Conservation (phyloP, 1,140 invertebrate species). For the Hyposmocoma kahamanoa region DNA sequence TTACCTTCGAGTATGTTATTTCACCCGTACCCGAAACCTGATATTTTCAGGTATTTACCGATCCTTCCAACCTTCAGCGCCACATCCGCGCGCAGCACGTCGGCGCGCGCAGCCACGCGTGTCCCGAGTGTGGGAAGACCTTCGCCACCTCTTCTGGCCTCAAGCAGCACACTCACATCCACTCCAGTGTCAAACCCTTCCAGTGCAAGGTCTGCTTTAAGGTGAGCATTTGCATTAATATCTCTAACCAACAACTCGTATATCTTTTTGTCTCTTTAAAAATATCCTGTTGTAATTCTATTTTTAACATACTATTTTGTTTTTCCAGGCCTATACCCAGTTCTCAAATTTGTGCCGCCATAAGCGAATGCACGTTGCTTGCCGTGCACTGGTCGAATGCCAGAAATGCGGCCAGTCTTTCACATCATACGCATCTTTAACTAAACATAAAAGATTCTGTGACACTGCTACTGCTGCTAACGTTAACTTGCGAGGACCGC, state of each 20-base stretch:
- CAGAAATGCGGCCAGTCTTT: constrained; percentile 94
- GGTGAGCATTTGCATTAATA: too few relatives aligned
- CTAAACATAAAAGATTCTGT: constrained; percentile 90
- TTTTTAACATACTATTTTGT: constrained; percentile 24
- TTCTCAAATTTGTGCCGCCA: constrained; percentile 99
- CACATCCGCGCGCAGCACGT: constrained; percentile 96
- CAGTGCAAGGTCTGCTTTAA: constrained; percentile 94
- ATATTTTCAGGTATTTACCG: constrained; percentile 88
- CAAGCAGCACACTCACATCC: constrained; percentile 99
- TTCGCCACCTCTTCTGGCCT: constrained; percentile 97
- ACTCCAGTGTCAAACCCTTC: constrained; percentile 98
- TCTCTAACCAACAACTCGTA: too few relatives aligned
- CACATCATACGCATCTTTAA: constrained; percentile 87
- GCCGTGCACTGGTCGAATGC: constrained; percentile 92
- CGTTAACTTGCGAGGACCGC: constrained; percentile 60
- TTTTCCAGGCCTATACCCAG: constrained; percentile 96
- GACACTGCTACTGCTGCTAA: constrained; percentile 75
- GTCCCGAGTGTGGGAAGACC: constrained; percentile 98
- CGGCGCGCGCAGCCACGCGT: constrained; percentile 94
- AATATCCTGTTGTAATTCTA: too few relatives aligned
- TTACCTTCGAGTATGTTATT: too few relatives aligned
- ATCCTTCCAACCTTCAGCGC: constrained; percentile 95
- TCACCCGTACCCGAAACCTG: constrained; percentile 57
- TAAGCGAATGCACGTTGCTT: constrained; percentile 97
- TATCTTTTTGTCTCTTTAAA: too few relatives aligned